Percentiles rank a stretch among this genome's conserved stretches.
Evolutionary conservation across 2,888 invertebrate species (phyloP).

Genomic region (Meganola albula): DNA sequence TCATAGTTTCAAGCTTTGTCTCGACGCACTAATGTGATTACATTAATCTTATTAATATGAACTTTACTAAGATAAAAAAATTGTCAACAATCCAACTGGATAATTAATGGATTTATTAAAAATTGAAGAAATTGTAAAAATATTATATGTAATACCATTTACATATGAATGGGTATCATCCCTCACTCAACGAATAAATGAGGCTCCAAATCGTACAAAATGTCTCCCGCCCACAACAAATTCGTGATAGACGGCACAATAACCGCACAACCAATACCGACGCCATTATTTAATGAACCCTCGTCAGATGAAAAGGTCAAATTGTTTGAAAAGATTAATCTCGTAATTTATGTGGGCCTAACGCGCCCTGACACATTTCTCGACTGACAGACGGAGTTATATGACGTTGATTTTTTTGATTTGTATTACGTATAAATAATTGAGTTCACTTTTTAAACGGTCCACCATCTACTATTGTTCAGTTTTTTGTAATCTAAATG

Average conservation of each 20-base stretch:
- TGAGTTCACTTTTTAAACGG: constrained; percentile 8
- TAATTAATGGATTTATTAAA: too few relatives aligned
- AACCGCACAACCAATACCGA: constrained; percentile 68
- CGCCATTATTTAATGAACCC: constrained; percentile 76
- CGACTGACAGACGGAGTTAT: constrained; percentile 53
- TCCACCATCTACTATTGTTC: constrained; percentile 9
- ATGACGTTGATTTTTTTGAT: constrained; percentile 64
- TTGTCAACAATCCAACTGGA: too few relatives aligned
- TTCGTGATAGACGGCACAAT: constrained; percentile 75
- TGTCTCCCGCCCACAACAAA: constrained; percentile 57
- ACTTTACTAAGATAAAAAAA: too few relatives aligned
- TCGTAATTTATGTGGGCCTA: constrained; percentile 71
- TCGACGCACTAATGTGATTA: constrained; percentile 18
- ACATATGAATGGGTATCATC: constrained; percentile 22
- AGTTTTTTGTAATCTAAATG: constrained; percentile 30
- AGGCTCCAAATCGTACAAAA: constrained; percentile 36
- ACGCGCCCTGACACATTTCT: constrained; percentile 63
- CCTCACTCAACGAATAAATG: constrained; percentile 26
- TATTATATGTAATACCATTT: too few relatives aligned
- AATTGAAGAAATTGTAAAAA: too few relatives aligned
- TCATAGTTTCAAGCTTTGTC: constrained; percentile 45
- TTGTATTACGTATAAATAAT: constrained; percentile 41
- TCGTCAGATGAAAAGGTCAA: constrained; percentile 77
- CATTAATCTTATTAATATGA: constrained; percentile 26
- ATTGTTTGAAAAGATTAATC: constrained; percentile 78